Evolutionary conservation across 2,888 invertebrate genomes (phyloP), one percentile per base, ranked within the genome.

Genomic region (Lithophane semibrunnea): DNA sequence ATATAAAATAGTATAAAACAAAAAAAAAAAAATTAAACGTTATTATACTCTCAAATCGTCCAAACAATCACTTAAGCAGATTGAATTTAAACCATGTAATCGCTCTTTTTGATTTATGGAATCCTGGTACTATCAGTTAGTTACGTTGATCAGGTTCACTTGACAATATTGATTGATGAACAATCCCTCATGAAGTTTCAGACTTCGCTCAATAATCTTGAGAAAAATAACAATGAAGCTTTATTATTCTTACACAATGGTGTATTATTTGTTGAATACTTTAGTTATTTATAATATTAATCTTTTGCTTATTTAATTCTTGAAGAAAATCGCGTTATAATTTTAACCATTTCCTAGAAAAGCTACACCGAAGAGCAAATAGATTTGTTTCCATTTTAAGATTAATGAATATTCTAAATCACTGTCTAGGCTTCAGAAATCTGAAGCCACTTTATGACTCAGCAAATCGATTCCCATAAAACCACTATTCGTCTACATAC

Each of bases 101-200:
- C 64, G 18, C 77, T 83, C 82, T 82, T 58, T 72, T 78, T 79
- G 79, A 84, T 84, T 86, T 79, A 84, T 84, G 79, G 49, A 70
- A 66, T 60, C 79, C 86, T 79, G 74, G 75, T 75, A 83, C 42
- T 49, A 42, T 60, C 72, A 70, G 65, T 72, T 63, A 63, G 69
- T 77, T 64, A 61, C 70, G 52, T 67, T 85, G 86, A 85, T 85
- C 83, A 82, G 83, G 42, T 77, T 83, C 29, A 63, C 61, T 85
- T 82, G 83, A 78, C 86, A 85, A 74, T 78, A 82, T 86, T 82
- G 86, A 82, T 82, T 82, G 79, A 78, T 78, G 83, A 86, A 82
- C 37, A 69, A 75, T 29, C n/a, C 12, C 21, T 68, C 66, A 61
- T 65, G 29, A 85, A 71, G 63, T 73, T 67, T 66, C 54, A 66